These are phyloP conservation scores for Trissoscelio sp. DNA, from an alignment of 2,888 invertebrate species.

Conservation along the genomic window DNA sequence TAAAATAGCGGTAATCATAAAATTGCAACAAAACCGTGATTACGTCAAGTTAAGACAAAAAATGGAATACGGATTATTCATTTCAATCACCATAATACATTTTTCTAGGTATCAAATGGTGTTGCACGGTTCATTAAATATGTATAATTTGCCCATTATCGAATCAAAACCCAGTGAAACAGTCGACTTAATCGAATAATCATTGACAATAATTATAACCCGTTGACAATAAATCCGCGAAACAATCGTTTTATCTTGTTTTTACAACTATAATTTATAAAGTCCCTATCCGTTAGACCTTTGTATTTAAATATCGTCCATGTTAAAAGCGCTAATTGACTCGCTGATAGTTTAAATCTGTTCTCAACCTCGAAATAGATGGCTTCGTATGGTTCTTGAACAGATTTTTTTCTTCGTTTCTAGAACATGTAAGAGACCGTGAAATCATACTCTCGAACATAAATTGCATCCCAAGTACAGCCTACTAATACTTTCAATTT, in stretches of 20 bases:
- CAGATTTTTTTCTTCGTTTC: conserved; percentile 35
- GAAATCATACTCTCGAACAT: conserved; percentile 45
- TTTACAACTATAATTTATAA: not conserved
- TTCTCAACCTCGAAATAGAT: not conserved
- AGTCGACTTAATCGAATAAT: not conserved
- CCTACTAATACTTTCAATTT: conserved; percentile 35
- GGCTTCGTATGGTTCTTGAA: conserved; percentile 18
- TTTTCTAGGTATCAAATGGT: not conserved
- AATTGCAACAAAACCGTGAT: no score
- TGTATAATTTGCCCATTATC: not conserved
- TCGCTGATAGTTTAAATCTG: conserved; percentile 4
- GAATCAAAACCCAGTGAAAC: not conserved
- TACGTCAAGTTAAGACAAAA: not conserved
- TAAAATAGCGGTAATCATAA: not conserved
- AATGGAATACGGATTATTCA: not conserved
- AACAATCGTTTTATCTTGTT: not conserved
- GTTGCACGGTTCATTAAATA: not conserved
- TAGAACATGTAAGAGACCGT: conserved; percentile 52
- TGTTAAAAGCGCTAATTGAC: conserved; percentile 14
- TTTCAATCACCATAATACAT: not conserved
- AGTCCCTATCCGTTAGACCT: not conserved
- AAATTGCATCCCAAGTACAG: conserved; percentile 26
- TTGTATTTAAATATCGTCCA: conserved; percentile 9
- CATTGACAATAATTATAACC: not conserved
- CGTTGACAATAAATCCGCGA: not conserved